Percentiles rank a stretch among this genome's conserved stretches.
These are phyloP conservation scores for Eupsilia transversa DNA, from an alignment of 2,888 invertebrate species.

Conservation along the genomic window DNA sequence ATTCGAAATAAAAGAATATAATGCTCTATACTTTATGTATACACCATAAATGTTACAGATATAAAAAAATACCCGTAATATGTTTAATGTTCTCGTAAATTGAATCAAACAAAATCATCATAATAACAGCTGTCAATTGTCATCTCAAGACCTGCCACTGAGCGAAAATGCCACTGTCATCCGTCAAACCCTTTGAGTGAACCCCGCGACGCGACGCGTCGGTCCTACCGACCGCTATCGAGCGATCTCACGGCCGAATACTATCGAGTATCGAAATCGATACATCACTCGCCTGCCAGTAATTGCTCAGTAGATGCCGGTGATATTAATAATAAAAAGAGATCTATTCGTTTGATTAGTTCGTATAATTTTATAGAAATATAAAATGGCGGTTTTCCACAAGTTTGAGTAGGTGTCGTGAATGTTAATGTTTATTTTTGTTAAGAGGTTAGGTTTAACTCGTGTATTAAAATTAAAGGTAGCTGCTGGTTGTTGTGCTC, in stretches of 20 bases:
- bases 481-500: slow-evolving; percentile 21
- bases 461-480: slow-evolving; percentile 22
- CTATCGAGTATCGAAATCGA: slow-evolving; percentile 69
- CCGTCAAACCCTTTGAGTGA: slow-evolving; percentile 54
- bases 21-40: too few species aligned
- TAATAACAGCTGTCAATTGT: slow-evolving; percentile 32
- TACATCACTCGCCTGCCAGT: slow-evolving; percentile 71
- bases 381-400: slow-evolving; percentile 45
- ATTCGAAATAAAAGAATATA: too few species aligned
- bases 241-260: slow-evolving; percentile 58
- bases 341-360: slow-evolving; percentile 59
- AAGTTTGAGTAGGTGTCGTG: slow-evolving; percentile 41
- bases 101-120: neutral
- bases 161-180: slow-evolving; percentile 58
- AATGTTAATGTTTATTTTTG: slow-evolving; percentile 51
- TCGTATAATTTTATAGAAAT: slow-evolving; percentile 54
- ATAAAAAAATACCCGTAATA: too few species aligned
- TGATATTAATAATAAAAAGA: slow-evolving; percentile 68
- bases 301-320: slow-evolving; percentile 72
- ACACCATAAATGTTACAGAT: too few species aligned
- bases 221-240: slow-evolving; percentile 60
- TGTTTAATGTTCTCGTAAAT: neutral
- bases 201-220: slow-evolving; percentile 44
- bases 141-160: slow-evolving; percentile 47
- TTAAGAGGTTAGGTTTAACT: slow-evolving; percentile 20